Evolutionary conservation across 1,140 invertebrate genomes (phyloP).

Genomic region (Gonioctena quinquepunctata): DNA sequence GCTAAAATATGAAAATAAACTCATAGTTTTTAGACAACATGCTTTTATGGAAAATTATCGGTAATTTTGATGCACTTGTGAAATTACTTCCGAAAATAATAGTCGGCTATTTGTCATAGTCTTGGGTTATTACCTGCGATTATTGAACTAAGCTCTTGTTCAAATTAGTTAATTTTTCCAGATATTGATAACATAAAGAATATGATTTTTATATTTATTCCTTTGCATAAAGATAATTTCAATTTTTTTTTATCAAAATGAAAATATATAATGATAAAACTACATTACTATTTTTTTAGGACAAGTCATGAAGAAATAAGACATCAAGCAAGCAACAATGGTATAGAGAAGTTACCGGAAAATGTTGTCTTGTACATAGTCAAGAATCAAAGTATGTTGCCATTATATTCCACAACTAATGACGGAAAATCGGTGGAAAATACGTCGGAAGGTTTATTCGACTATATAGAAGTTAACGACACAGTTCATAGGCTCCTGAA

Average conservation of each 20-base stretch:
- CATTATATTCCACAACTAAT: slow-evolving; percentile 49
- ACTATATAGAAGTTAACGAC: slow-evolving; percentile 21
- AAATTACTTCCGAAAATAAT: no score
- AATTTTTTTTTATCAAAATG: neutral
- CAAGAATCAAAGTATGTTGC: neutral
- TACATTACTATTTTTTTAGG: neutral
- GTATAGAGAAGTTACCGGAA: neutral
- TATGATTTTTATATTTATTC: neutral
- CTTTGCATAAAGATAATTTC: neutral
- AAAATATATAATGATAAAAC: neutral
- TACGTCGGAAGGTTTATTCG: slow-evolving; percentile 14
- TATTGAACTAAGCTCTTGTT: no score
- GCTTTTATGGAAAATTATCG: no score
- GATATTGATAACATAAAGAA: no score
- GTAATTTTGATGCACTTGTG: no score
- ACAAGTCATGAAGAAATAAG: neutral
- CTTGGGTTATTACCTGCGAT: neutral
- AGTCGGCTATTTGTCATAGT: no score
- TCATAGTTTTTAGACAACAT: no score
- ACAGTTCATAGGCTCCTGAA: slow-evolving; percentile 21
- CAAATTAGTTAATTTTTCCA: no score
- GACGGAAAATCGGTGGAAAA: no score
- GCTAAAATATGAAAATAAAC: no score
- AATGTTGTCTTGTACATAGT: neutral
- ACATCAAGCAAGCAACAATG: neutral